phyloP scores from a whole-genome alignment of 2,797 vertebrate genomes.

The Artibeus jamaicensis region DNA sequence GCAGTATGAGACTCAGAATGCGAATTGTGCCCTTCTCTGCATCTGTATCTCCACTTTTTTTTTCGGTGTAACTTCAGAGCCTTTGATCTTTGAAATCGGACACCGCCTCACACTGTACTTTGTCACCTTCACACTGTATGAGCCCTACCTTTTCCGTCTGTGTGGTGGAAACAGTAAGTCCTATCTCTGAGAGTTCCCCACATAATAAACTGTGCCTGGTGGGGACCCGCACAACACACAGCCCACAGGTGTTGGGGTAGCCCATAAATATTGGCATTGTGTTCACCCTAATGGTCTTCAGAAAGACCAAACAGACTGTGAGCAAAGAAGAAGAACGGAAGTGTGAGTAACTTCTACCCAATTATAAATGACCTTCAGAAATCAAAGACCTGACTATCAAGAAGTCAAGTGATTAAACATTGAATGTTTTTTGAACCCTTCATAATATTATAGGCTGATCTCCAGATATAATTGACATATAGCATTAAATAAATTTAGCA shows the following conservation, averaged over 20 bases:
- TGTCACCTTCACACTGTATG: neutral
- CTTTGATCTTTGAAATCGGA: neutral
- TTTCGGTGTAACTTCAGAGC: neutral
- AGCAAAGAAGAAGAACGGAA: neutral
- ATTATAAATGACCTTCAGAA: neutral
- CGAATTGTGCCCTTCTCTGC: neutral
- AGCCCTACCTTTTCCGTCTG: neutral
- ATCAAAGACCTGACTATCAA: neutral
- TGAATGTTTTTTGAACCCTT: neutral
- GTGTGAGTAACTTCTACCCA: neutral
- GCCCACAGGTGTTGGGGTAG: neutral
- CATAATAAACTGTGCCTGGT: neutral
- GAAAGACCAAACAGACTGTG: neutral
- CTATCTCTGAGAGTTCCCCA: neutral
- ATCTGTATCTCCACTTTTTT: neutral
- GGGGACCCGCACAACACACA: no score
- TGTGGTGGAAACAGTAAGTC: neutral
- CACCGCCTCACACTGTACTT: neutral
- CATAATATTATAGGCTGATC: neutral
- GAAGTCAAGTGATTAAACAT: neutral
- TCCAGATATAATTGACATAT: neutral
- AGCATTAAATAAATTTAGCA: neutral
- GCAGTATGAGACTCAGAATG: neutral
- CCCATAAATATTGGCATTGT: neutral
- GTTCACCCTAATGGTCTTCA: neutral